Conservation (phyloP, 2,797 vertebrate genomes). For the Acipenser transmontanus region DNA sequence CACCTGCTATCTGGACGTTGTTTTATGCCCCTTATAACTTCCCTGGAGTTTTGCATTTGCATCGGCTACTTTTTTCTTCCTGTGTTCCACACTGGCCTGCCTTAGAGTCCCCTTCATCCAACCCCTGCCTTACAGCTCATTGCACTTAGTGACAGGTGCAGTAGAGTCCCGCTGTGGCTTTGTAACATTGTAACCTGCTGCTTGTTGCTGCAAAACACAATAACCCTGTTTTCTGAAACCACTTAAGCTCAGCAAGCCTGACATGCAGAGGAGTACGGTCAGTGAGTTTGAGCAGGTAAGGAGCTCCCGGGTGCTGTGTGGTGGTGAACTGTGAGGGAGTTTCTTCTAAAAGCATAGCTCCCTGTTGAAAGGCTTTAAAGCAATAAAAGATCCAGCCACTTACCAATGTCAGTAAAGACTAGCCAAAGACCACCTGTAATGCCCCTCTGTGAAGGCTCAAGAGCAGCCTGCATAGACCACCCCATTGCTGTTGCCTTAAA, state of each 20-base stretch:
- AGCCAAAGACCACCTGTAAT: no score
- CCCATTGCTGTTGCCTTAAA: no score
- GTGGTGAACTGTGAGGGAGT: conserved; percentile 1
- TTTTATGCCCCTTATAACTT: background rate
- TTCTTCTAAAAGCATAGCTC: no score
- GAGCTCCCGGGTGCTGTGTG: conserved; percentile 10
- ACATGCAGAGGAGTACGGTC: background rate
- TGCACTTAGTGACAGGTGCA: conserved; percentile 12
- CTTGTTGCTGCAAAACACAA: conserved; percentile 4
- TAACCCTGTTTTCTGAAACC: conserved; percentile 11
- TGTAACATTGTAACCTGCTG: conserved; percentile 12
- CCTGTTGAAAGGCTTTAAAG: no score
- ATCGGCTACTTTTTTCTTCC: background rate
- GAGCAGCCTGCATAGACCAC: no score
- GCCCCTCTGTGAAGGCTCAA: no score
- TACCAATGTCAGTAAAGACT: no score
- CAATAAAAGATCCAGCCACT: no score
- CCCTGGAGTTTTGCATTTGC: conserved; percentile 9
- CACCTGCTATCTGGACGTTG: no score
- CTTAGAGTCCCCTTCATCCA: background rate
- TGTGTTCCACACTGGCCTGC: background rate
- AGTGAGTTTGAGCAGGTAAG: conserved; percentile 15
- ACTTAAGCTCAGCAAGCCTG: conserved; percentile 3
- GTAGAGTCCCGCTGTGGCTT: conserved; percentile 17
- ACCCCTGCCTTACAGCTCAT: conserved; percentile 5